Base-by-base conservation (phyloP, 2,888 invertebrate species). In the Cancer borealis region DNA sequence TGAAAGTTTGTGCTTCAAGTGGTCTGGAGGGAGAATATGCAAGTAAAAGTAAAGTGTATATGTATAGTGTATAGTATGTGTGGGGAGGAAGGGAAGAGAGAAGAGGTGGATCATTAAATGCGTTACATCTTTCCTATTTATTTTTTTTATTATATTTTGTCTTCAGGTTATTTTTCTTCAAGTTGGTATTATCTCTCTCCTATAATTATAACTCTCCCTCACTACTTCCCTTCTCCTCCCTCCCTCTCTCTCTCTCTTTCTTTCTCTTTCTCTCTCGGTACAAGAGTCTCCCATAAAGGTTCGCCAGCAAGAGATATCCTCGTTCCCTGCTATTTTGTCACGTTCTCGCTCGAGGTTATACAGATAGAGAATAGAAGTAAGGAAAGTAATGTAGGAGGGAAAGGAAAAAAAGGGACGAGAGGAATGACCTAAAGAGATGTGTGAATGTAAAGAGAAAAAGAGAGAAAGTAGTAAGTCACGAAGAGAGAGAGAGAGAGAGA, bases 21-120 rank as follows among this genome's bases (percentile, higher is more conserved):
- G 54, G 54, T 54, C 54, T 54, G 14, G 54, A 54, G 60, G 60
- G 21, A 17, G 60, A 21, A 21, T 17, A 66, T 4, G 17, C 12
- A 66, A 17, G n/a, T 17, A n/a, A 17, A n/a, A n/a, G 6, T 66
- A n/a, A n/a, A 66, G n/a, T 66, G 66, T 66, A n/a, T n/a, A n/a
- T 66, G n/a, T 66, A 3, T 66, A 14, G 90, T 49, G 30, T 54
- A 30, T 89, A n/a, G 45, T 88, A 45, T 88, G 39, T 88, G 88
- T 88, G 49, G 49, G 3, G 49, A 4, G 49, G 49, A 3, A 49
- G 49, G 49, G 49, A 6, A 12, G 49, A 49, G 49, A 0, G 49
- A 49, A 4, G 49, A 12, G 49, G 3, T 6, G 10, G 3, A 17
- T 14, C 17, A 3, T 54, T 54, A 12, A 39, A 17, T 54, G 12